Base-by-base conservation (phyloP, 2,797 vertebrate species). In the Sebastes miniatus region DNA sequence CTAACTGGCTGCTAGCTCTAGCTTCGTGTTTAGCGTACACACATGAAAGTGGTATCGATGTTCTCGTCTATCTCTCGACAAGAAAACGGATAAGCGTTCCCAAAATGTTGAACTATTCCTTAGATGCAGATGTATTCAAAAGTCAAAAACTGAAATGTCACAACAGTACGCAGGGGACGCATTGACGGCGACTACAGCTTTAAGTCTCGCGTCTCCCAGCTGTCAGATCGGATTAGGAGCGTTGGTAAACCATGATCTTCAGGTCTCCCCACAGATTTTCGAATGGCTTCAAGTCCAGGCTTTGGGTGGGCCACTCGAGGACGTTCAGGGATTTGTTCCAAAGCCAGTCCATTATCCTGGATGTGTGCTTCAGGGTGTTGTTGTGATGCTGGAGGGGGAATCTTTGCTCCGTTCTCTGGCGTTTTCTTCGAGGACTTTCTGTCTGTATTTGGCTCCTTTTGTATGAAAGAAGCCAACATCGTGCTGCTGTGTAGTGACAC, bases 321-420 rank as follows among this genome's bases (percentile, higher is more conserved):
- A 89, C 79, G 29, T 69, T 69, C 36, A 39, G 76, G 83, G 90
- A 90, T 91, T 89, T 89, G 82, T 64, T 76, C 50, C 63, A 80
- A 83, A 83, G 88, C 71, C 83, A 27, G 70, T 68, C 22, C 79
- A 66, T 92, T 84, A 88, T 80, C 87, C 84, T 47, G 70, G 54
- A 73, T 70, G 80, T 81, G 83, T 50, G 83, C 47, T 78, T 62
- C 52, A 10, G 56, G 70, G 43, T 31, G 62, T 70, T 31, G 62
- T 73, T 70, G 80, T 52, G 76, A 52, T 61, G 79, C 71, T 22
- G 61, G 69, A 52, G 80, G 81, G 80, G 57, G 71, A 63, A 61
- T 65, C 54, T 69, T 43, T 74, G 75, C 54, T 47, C 71, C 22
- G 1, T 50, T 67, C 50, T n/a, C 62, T 66, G 63, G 29, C 1